Evolutionary conservation across 37 sponge, comb jelly and placozoan species (phyloP).

Genomic region (Agelas oroides): DNA sequence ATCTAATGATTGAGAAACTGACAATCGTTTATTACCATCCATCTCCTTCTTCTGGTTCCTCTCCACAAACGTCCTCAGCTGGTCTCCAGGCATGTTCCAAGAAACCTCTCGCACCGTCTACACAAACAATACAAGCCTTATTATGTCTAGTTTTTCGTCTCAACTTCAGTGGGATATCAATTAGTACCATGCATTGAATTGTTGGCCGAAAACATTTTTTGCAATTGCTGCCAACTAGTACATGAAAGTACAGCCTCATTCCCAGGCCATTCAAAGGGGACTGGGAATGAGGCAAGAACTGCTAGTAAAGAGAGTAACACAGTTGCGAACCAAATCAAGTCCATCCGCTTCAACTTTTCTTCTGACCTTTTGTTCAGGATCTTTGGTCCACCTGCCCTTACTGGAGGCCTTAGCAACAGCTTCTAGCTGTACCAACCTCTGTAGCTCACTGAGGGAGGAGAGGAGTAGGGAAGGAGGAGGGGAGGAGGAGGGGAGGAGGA

Average conservation of each 20-base stretch:
- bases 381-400: slow-evolving; percentile 79
- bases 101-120: slow-evolving; percentile 66
- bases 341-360: too few relatives aligned
- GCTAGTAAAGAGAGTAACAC: too few relatives aligned
- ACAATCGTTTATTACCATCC: slow-evolving; percentile 58
- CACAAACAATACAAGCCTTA: background rate
- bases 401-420: slow-evolving; percentile 61
- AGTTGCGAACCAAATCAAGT: too few relatives aligned
- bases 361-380: background rate
- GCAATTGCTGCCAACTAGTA: too few relatives aligned
- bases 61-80: slow-evolving; percentile 75
- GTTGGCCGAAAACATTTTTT: too few relatives aligned
- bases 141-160: too few relatives aligned
- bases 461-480: background rate
- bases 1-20: background rate
- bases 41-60: slow-evolving; percentile 83
- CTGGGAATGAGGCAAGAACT: too few relatives aligned
- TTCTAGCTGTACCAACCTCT: slow-evolving; percentile 58
- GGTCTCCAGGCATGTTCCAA: slow-evolving; percentile 75
- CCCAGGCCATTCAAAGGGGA: too few relatives aligned
- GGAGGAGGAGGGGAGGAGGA: background rate
- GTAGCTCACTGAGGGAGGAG: slow-evolving; percentile 52
- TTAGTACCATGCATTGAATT: too few relatives aligned
- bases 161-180: too few relatives aligned
- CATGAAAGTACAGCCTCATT: background rate